Conservation (phyloP, 1,140 invertebrate genomes). For the Aradophagus sp. region DNA sequence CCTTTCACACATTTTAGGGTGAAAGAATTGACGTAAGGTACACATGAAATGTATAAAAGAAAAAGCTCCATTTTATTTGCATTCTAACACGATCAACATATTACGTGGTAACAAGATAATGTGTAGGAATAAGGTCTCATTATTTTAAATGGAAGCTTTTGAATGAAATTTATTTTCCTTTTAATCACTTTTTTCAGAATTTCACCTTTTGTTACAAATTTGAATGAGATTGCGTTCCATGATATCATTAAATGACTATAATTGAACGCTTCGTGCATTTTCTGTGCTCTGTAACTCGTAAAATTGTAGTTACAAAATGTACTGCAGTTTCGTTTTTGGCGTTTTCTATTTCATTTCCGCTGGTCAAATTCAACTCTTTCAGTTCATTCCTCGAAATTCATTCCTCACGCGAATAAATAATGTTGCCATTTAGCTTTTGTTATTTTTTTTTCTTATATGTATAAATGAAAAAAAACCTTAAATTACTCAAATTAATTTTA, state of each 20-base stretch:
- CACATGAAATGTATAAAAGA: slow-evolving; percentile 4
- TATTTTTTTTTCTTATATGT: too few relatives aligned
- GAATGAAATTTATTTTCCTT: too few relatives aligned
- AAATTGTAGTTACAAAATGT: slow-evolving; percentile 26
- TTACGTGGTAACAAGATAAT: too few relatives aligned
- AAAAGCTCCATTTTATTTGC: slow-evolving; percentile 6
- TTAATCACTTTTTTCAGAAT: slow-evolving; percentile 6
- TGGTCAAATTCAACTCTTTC: slow-evolving; percentile 4
- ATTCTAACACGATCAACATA: slow-evolving; percentile 3
- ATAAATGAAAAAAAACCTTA: too few relatives aligned
- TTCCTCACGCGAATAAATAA: too few relatives aligned
- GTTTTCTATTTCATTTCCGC: slow-evolving; percentile 15
- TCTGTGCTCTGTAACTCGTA: slow-evolving; percentile 7
- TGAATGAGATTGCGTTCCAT: slow-evolving; percentile 20
- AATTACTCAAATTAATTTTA: too few relatives aligned
- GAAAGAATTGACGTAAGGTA: too few relatives aligned
- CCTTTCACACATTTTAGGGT: slow-evolving; percentile 6
- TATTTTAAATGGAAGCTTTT: too few relatives aligned
- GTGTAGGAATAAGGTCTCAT: too few relatives aligned
- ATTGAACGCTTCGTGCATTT: slow-evolving; percentile 28
- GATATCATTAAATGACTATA: slow-evolving; percentile 41
- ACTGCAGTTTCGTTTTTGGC: slow-evolving; percentile 14
- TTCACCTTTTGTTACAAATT: slow-evolving; percentile 7
- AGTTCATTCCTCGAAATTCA: too few relatives aligned
- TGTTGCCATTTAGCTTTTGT: too few relatives aligned